Evolutionary conservation across 2,888 invertebrate genomes (phyloP).

Genomic region (Macrophya annulata): DNA sequence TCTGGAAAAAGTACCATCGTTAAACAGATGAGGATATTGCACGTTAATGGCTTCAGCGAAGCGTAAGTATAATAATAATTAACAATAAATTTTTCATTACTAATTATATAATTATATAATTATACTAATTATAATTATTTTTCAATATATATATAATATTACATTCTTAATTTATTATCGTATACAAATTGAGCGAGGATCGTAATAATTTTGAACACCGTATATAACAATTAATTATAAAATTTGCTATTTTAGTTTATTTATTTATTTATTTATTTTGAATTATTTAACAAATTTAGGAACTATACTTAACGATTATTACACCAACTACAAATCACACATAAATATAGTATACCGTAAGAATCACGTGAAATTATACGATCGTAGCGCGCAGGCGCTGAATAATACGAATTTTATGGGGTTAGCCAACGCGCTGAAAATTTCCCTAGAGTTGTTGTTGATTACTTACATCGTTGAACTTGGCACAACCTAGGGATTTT

Average conservation of each 20-base stretch:
- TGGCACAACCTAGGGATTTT: too few relatives aligned
- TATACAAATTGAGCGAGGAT: neutral
- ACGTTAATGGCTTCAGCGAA: constrained; percentile 99
- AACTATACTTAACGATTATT: too few relatives aligned
- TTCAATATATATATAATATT: neutral
- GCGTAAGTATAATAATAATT: constrained; percentile 82
- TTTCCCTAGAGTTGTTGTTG: too few relatives aligned
- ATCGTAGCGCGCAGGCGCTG: too few relatives aligned
- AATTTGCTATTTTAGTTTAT: neutral
- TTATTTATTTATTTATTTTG: neutral
- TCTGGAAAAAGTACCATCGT: constrained; percentile 99
- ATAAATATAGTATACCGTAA: too few relatives aligned
- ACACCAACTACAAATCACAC: too few relatives aligned
- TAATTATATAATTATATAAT: neutral
- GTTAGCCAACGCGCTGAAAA: too few relatives aligned
- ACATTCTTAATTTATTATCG: too few relatives aligned
- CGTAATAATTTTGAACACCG: too few relatives aligned
- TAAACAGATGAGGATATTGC: constrained; percentile 99
- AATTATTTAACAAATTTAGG: neutral
- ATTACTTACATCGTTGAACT: too few relatives aligned
- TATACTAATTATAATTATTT: neutral
- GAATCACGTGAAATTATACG: too few relatives aligned
- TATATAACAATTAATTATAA: neutral
- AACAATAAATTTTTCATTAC: neutral
- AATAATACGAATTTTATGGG: too few relatives aligned